Conservation (phyloP, 92 coral and sea anemone genomes). For the Phenganax subtilis region DNA sequence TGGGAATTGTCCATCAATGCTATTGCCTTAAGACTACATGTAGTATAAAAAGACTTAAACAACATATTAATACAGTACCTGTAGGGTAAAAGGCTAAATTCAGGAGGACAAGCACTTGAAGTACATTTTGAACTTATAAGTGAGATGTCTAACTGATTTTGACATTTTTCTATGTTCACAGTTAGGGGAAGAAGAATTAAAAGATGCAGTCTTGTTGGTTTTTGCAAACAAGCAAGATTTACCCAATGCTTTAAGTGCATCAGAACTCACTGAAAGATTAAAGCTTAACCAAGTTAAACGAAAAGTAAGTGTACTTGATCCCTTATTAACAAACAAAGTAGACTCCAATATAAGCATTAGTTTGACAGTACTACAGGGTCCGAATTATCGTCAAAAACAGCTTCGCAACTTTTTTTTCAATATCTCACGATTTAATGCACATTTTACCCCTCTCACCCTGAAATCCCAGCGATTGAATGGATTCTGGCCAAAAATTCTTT, state of each 20-base stretch:
- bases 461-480: too few relatives aligned
- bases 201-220: constrained; percentile 64
- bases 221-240: constrained; percentile 96
- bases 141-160: not conserved
- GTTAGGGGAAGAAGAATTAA: constrained; percentile 85
- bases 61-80: too few relatives aligned
- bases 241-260: constrained; percentile 74
- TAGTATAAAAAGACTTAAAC: too few relatives aligned
- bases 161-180: constrained; percentile 13
- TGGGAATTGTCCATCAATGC: too few relatives aligned
- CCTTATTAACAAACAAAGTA: not conserved
- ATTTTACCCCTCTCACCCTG: too few relatives aligned
- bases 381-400: not conserved
- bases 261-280: constrained; percentile 74
- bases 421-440: too few relatives aligned
- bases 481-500: too few relatives aligned
- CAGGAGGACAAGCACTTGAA: too few relatives aligned
- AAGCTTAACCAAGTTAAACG: constrained; percentile 48
- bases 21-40: too few relatives aligned
- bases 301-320: constrained; percentile 45
- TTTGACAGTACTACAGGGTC: not conserved
- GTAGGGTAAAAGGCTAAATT: too few relatives aligned
- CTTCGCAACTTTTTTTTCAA: too few relatives aligned
- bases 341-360: not conserved
- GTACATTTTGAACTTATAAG: too few relatives aligned